Evolutionary conservation across 2,888 invertebrate genomes (phyloP).

Genomic region (Tineola bisselliella): DNA sequence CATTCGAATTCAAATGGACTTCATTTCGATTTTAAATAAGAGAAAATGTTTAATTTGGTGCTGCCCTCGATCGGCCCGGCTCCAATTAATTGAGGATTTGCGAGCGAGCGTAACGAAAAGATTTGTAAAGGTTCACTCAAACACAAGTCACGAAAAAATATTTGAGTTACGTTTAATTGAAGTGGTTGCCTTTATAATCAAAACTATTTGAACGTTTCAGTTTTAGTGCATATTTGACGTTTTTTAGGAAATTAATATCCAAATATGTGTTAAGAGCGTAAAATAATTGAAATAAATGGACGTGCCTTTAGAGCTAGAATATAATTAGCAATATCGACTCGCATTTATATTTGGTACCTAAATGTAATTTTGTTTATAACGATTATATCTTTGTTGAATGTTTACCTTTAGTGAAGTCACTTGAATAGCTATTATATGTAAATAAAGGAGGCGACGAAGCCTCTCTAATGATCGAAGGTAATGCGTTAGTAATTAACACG

Average conservation of each 20-base stretch:
- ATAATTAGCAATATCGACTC: not conserved
- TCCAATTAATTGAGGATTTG: slow-evolving; percentile 62
- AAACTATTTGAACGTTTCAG: too few species aligned
- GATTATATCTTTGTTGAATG: not conserved
- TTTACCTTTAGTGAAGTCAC: not conserved
- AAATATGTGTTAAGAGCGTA: too few species aligned
- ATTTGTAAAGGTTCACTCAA: not conserved
- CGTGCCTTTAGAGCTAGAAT: not conserved
- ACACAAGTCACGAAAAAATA: not conserved
- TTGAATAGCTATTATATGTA: slow-evolving; percentile 13
- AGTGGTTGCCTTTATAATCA: too few species aligned
- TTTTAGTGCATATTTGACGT: too few species aligned
- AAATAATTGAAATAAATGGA: too few species aligned
- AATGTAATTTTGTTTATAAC: not conserved
- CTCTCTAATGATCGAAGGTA: slow-evolving; percentile 30
- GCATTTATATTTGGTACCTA: not conserved
- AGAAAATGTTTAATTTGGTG: slow-evolving; percentile 65
- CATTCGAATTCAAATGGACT: slow-evolving; percentile 58
- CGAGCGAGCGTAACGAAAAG: slow-evolving; percentile 18
- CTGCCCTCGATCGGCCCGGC: slow-evolving; percentile 33
- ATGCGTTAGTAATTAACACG: slow-evolving; percentile 39
- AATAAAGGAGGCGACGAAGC: slow-evolving; percentile 21
- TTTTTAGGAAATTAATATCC: too few species aligned
- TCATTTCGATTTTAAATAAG: slow-evolving; percentile 66
- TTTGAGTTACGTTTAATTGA: too few species aligned